Conservation (phyloP, 1,140 invertebrate genomes). For the Ceratina japonica region DNA sequence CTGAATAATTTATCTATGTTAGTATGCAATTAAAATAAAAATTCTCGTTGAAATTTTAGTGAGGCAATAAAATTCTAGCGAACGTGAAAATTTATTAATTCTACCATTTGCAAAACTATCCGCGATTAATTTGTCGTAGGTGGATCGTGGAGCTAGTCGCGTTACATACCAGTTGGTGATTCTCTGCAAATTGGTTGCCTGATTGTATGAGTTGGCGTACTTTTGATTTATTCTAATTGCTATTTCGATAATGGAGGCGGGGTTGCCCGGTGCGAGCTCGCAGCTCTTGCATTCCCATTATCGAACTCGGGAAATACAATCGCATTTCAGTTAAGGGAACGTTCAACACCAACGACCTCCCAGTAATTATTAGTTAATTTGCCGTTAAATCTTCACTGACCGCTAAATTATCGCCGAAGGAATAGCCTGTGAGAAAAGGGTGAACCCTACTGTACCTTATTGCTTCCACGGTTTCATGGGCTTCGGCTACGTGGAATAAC, state of each 20-base stretch:
- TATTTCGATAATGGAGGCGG: conserved; percentile 77
- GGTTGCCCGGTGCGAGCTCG: conserved; percentile 44
- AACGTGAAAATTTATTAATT: background rate
- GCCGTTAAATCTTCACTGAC: conserved; percentile 75
- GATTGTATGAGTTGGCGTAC: conserved; percentile 67
- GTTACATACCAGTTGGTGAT: conserved; percentile 56
- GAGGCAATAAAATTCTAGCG: background rate
- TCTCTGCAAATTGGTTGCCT: conserved; percentile 67
- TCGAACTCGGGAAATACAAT: conserved; percentile 77
- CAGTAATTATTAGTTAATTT: conserved; percentile 78
- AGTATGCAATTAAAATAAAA: background rate
- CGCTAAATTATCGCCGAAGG: conserved; percentile 72
- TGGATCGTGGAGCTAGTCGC: conserved; percentile 30
- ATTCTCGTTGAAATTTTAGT: background rate
- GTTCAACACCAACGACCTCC: conserved; percentile 60
- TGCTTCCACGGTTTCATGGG: background rate
- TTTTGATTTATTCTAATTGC: conserved; percentile 79
- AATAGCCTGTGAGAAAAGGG: conserved; percentile 42
- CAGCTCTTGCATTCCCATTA: conserved; percentile 78
- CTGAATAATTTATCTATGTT: background rate
- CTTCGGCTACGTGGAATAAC: background rate
- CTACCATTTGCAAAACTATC: background rate
- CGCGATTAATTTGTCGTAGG: conserved; percentile 20
- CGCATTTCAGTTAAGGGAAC: conserved; percentile 76
- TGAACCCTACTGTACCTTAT: conserved; percentile 4